Evolutionary conservation across 2,113 vertebrate genomes (phyloP).

Genomic region (Typhlomys cinereus): DNA sequence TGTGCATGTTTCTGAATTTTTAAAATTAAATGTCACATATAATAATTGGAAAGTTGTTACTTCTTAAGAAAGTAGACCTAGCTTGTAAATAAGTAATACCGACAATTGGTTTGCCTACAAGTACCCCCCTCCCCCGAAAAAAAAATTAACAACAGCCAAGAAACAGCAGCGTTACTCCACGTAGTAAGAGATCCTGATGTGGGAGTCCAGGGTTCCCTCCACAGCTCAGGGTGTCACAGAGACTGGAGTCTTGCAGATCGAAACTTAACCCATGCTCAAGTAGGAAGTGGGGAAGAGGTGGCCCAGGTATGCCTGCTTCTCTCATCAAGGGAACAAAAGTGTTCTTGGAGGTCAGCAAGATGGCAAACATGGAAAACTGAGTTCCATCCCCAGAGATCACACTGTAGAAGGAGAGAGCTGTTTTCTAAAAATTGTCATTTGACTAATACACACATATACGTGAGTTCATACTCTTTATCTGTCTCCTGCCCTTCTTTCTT

Average conservation of each 20-base stretch:
- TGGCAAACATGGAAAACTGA: too few relatives aligned
- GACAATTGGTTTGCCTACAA: background rate
- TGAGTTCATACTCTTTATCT: too few relatives aligned
- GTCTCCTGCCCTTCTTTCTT: too few relatives aligned
- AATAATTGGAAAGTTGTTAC: background rate
- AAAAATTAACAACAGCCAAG: background rate
- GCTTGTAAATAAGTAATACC: background rate
- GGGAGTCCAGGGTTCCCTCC: background rate
- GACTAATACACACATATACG: too few relatives aligned
- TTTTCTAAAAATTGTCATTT: too few relatives aligned
- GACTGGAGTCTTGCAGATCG: background rate
- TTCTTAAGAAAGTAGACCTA: background rate
- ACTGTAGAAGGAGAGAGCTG: too few relatives aligned
- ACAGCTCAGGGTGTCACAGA: background rate
- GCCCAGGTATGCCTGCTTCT: background rate
- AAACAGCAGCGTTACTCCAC: background rate
- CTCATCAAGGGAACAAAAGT: background rate
- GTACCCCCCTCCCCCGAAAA: background rate
- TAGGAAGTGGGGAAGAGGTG: background rate
- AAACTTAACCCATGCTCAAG: background rate
- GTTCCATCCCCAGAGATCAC: too few relatives aligned
- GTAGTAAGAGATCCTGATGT: background rate
- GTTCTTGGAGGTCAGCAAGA: too few relatives aligned
- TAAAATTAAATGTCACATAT: background rate
- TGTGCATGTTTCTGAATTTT: background rate